Evolutionary conservation across 1,140 invertebrate genomes (phyloP).

Genomic region (Camponotus floridanus): DNA sequence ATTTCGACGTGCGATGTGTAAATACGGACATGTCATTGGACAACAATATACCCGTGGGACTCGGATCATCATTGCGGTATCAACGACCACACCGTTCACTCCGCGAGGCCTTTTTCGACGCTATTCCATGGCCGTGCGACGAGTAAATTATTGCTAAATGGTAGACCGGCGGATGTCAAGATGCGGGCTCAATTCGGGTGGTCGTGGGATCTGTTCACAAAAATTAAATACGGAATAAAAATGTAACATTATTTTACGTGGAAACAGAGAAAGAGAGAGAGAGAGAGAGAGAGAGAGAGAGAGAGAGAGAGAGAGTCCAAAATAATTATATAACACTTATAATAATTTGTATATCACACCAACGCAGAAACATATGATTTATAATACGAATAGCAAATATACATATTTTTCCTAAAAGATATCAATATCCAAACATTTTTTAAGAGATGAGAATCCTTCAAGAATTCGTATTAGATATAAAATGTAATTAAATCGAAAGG

Average conservation of each 20-base stretch:
- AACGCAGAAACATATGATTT: not conserved
- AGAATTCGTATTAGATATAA: not conserved
- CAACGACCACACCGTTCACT: slow-evolving; percentile 64
- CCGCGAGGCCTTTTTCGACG: slow-evolving; percentile 67
- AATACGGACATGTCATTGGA: slow-evolving; percentile 77
- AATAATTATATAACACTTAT: not conserved
- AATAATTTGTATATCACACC: too few species aligned
- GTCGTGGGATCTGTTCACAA: slow-evolving; percentile 71
- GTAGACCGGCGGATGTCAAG: slow-evolving; percentile 77
- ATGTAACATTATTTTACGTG: not conserved
- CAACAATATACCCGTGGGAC: slow-evolving; percentile 84
- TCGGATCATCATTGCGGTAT: slow-evolving; percentile 65
- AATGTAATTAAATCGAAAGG: too few species aligned
- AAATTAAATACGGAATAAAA: slow-evolving; percentile 50
- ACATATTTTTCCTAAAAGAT: not conserved
- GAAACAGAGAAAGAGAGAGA: not conserved
- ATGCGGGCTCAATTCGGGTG: slow-evolving; percentile 77
- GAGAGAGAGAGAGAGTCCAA: not conserved
- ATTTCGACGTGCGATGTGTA: slow-evolving; percentile 72
- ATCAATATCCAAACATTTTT: not conserved
- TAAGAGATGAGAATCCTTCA: not conserved
- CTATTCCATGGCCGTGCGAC: slow-evolving; percentile 71
- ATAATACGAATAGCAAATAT: not conserved
- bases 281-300: too few species aligned
- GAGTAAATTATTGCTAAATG: slow-evolving; percentile 83